Base-by-base conservation (phyloP, 1,140 invertebrate genomes). In the Cydia strobilella region DNA sequence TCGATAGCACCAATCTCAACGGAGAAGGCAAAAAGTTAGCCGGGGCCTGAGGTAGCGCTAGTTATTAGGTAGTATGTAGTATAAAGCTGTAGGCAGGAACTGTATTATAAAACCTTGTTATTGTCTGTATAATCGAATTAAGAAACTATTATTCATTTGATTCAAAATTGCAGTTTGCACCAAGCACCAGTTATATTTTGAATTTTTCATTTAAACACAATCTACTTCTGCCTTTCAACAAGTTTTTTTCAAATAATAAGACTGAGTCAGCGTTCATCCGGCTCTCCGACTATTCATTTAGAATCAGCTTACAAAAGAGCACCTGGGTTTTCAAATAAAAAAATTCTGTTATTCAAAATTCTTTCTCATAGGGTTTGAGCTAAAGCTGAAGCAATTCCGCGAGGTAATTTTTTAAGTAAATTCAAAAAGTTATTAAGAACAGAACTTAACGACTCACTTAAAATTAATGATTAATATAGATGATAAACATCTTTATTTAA, bases 271-370 rank as follows among this genome's bases (percentile, higher is more conserved):
- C 48, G 48, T 51, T 51, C 48, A 51, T n/a, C 48, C 48, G 48
- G 48, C 48, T 51, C 48, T 18, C 6, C 1, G 48, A 51, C 48
- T 51, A 51, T 51, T n/a, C 18, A 59, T 59, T 59, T 59, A 59
- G 54, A 59, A 59, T 59, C 54, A 59, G 18, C 54, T 59, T 59
- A 59, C 54, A 59, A 59, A 59, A 59, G 54, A 59, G 54, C 18
- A 23, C 20, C 54, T 59, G 18, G 4, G 18, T 59, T 59, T 23
- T 59, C 54, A 59, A 20, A 54, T 59, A 59, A 59, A 2, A 23
- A 59, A 18, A 23, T 59, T 59, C 1, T 23, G 20, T 59, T 59
- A 20, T 59, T 23, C 15, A 59, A 59, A 59, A 23, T 59, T 20
- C 2, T n/a, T 59, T 59, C 20, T 7, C 20, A 10, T 23, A 23